Evolutionary conservation across 2,797 vertebrate species (phyloP).

Genomic region (Thaleichthys pacificus): DNA sequence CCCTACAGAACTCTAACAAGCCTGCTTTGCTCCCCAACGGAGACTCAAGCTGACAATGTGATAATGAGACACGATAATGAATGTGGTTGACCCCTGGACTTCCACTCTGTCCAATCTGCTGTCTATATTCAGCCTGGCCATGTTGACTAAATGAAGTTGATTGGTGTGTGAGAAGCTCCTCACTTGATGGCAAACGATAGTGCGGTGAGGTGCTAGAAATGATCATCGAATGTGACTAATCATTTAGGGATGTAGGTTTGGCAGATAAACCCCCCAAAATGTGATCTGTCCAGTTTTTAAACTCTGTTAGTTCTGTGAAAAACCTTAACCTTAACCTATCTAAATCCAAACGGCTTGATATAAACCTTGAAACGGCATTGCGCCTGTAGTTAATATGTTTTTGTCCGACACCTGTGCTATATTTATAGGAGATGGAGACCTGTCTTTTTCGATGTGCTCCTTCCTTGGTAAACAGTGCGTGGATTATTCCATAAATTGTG

Average conservation of each 20-base stretch:
- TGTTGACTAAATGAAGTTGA: not conserved
- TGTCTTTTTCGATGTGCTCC: not conserved
- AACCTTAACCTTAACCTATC: not conserved
- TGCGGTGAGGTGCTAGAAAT: not conserved
- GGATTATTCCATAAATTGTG: constrained; percentile 57
- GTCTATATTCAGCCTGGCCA: constrained; percentile 34
- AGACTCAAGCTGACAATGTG: constrained; percentile 35
- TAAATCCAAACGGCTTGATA: not conserved
- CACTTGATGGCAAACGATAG: not conserved
- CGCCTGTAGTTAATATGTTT: not conserved
- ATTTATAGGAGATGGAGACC: not conserved
- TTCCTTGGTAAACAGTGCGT: constrained; percentile 39
- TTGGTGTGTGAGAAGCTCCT: not conserved
- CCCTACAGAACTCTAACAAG: constrained; percentile 23
- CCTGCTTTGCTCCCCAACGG: constrained; percentile 46
- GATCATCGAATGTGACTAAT: not conserved
- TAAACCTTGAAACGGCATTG: not conserved
- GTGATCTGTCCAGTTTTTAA: not conserved
- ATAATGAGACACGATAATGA: constrained; percentile 66
- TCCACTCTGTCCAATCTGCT: constrained; percentile 31
- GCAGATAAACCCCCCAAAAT: not conserved
- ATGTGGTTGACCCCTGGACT: constrained; percentile 40
- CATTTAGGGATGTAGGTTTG: not conserved
- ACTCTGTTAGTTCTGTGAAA: not conserved
- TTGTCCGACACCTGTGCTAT: not conserved